Conservation (phyloP, 2,888 invertebrate species). For the Leucozona laternaria region DNA sequence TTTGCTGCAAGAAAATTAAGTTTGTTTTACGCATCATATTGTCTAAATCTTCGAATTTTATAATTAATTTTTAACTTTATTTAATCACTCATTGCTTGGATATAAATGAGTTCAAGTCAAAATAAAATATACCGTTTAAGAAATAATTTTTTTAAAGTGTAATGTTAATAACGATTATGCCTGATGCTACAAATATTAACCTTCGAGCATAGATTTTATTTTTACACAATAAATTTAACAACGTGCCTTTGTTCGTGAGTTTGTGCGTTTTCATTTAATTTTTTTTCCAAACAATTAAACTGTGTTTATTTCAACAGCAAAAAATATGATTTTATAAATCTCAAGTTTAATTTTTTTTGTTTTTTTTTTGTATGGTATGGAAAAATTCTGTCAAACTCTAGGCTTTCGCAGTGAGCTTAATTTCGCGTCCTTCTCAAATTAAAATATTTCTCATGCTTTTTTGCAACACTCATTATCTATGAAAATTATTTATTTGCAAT, state of each 20-base stretch:
- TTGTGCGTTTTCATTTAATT: background rate
- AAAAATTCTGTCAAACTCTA: background rate
- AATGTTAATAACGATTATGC: background rate
- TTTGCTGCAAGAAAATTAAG: background rate
- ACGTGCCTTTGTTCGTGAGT: background rate
- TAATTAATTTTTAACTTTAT: background rate
- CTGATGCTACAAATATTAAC: background rate
- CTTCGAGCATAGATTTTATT: background rate
- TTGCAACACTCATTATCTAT: background rate
- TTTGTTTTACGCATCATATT: background rate
- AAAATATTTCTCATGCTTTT: background rate
- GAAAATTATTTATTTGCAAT: background rate
- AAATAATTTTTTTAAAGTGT: background rate
- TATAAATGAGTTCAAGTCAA: background rate
- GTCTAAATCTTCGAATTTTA: background rate
- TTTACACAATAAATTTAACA: background rate
- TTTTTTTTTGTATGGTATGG: background rate
- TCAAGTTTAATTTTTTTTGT: background rate
- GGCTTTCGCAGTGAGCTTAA: background rate
- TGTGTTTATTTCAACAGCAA: background rate
- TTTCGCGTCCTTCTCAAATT: conserved; percentile 1
- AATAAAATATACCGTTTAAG: background rate
- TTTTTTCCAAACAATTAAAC: background rate
- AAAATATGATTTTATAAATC: background rate
- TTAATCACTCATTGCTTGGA: conserved; percentile 10